Evolutionary conservation across 2,888 invertebrate genomes (phyloP).

Genomic region (Venusia cambrica): DNA sequence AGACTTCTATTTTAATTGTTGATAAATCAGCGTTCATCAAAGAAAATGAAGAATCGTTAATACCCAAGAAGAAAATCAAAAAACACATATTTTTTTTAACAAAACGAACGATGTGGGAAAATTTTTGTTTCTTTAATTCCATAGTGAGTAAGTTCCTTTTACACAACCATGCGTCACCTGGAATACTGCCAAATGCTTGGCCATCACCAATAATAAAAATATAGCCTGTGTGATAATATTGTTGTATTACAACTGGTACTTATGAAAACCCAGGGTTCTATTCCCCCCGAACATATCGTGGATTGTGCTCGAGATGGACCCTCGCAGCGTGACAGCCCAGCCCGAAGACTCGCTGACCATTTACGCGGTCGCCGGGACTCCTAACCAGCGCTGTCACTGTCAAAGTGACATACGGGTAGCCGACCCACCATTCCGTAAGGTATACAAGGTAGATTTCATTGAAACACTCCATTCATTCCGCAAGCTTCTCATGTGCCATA

Average conservation of each 20-base stretch:
- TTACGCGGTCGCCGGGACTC: constrained; percentile 64
- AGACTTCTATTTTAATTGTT: no score
- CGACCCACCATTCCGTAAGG: constrained; percentile 69
- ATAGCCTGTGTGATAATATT: no score
- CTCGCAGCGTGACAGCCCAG: constrained; percentile 94
- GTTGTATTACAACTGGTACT: constrained; percentile 1
- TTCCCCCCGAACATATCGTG: constrained; percentile 95
- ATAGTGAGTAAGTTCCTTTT: no score
- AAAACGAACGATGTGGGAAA: no score
- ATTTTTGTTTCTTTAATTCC: no score
- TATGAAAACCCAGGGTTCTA: constrained; percentile 82
- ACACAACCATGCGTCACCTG: no score
- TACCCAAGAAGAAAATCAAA: no score
- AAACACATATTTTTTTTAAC: no score
- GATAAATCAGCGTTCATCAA: no score
- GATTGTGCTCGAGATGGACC: constrained; percentile 96
- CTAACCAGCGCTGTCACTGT: constrained; percentile 60
- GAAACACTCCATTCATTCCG: constrained; percentile 24
- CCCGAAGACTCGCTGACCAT: constrained; percentile 93
- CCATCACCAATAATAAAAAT: no score
- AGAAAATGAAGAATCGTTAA: no score
- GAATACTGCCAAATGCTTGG: no score
- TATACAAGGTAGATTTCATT: constrained; percentile 63
- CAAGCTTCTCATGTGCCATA: constrained; percentile 21
- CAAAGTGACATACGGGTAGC: constrained; percentile 44